Evolutionary conservation across 1,140 invertebrate species (phyloP), one percentile per base, ranked within the genome.

Genomic region (Prorops nasuta): DNA sequence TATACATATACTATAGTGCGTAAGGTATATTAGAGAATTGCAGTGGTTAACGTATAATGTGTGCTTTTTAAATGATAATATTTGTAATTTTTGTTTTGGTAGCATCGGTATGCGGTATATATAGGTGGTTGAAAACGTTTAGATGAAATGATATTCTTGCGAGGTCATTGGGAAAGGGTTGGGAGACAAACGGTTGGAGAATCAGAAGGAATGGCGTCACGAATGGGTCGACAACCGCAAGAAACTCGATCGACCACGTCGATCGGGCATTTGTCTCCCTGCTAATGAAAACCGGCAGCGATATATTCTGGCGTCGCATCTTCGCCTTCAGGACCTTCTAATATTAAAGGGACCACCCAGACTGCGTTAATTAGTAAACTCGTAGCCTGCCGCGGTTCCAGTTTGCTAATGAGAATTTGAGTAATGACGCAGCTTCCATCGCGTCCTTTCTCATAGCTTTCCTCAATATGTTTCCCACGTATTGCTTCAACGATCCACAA

Each of bases 281-380:
- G 48, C 37, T 66, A 66, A 66, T 66, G 64, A 65, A 65, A 66
- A 64, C 54, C 37, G 54, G 53, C 54, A 63, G 53, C 63, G 37
- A 65, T 66, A 66, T 65, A 61, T 63, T 37, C 56, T 58, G 36
- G 54, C 49, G 61, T 54, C 57, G 48, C 39, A 36, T 49, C 52
- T 54, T 46, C 38, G 40, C 43, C 51, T 52, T 44, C 36, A 24
- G 21, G 34, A 55, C 56, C 56, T 54, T 51, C 53, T 51, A 58
- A 57, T 52, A 51, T 60, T 60, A 62, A n/a, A 70, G 55, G 54
- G 58, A 57, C 63, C 60, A 64, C 51, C 63, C 46, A 53, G 52
- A 42, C 57, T 57, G 56, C 58, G 66, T 67, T 72, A 72, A 72
- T 72, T 70, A 70, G 63, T 63, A 60, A 72, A 69, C 62, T 69